Evolutionary conservation across 2,797 vertebrate species (phyloP).

Genomic region (Balearica regulorum): DNA sequence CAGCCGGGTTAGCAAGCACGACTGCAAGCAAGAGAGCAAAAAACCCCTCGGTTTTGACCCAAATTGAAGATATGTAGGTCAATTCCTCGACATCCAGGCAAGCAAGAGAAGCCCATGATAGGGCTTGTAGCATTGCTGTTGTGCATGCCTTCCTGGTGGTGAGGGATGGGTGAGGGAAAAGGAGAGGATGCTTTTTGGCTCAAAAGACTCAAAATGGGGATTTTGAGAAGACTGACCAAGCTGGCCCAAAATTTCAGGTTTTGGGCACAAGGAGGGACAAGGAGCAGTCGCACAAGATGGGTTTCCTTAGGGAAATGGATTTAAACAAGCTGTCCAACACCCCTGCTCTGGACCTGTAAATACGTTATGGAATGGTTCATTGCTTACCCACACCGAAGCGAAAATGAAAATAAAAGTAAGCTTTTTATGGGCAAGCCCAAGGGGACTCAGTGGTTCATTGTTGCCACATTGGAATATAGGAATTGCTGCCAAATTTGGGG

Average conservation of each 20-base stretch:
- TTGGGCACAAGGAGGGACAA: background rate
- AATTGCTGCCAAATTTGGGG: background rate
- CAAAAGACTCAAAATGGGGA: background rate
- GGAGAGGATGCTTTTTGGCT: background rate
- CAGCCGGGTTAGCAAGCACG: background rate
- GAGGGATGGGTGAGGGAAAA: background rate
- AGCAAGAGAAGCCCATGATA: background rate
- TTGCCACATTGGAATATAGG: background rate
- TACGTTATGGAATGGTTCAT: rapidly evolving
- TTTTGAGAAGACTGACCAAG: background rate
- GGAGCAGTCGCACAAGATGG: background rate
- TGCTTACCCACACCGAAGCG: rapidly evolving
- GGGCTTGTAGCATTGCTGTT: rapidly evolving
- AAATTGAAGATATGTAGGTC: background rate
- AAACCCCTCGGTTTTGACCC: background rate
- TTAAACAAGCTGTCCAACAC: background rate
- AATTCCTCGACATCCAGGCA: background rate
- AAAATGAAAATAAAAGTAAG: background rate
- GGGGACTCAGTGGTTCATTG: background rate
- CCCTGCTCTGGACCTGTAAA: background rate
- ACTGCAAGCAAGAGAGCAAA: background rate
- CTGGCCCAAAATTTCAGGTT: background rate
- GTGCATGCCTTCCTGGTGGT: rapidly evolving
- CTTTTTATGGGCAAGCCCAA: background rate
- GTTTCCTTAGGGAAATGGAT: background rate